These are phyloP conservation scores for Athetis lepigone DNA, from an alignment of 2,888 invertebrate species.

Conservation along the genomic window DNA sequence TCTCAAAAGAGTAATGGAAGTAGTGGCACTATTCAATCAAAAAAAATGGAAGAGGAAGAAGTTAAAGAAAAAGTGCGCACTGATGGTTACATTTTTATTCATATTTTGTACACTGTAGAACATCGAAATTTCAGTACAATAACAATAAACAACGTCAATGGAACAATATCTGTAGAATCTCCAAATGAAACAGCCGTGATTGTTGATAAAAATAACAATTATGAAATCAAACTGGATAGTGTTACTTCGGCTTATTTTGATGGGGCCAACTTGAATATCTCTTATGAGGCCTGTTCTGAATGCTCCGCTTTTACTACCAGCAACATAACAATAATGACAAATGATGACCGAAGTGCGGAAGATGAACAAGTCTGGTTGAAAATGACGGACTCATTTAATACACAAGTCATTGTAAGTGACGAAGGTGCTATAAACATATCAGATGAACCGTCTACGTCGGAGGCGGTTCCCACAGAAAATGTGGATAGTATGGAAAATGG, in stretches of 20 bases:
- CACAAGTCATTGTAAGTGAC: constrained; percentile 74
- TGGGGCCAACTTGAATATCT: constrained; percentile 76
- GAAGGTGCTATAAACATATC: constrained; percentile 78
- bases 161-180: constrained; percentile 77
- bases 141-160: constrained; percentile 79
- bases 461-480: constrained; percentile 61
- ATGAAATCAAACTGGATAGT: constrained; percentile 76
- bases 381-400: constrained; percentile 83
- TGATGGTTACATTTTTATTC: constrained; percentile 83
- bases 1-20: constrained; percentile 72
- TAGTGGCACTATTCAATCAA: constrained; percentile 67
- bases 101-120: constrained; percentile 81
- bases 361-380: constrained; percentile 77
- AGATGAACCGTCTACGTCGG: constrained; percentile 68
- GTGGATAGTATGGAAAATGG: constrained; percentile 36
- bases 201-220: constrained; percentile 74
- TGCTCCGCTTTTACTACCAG: constrained; percentile 77
- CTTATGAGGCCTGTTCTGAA: constrained; percentile 77
- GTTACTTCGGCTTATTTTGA: constrained; percentile 79
- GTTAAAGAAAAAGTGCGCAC: constrained; percentile 61
- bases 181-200: constrained; percentile 77
- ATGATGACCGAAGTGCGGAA: constrained; percentile 62
- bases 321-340: constrained; percentile 74
- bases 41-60: constrained; percentile 70
- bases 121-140: constrained; percentile 90